phyloP scores from a whole-genome alignment of 2,797 vertebrate species.

The Ceryle rudis region DNA sequence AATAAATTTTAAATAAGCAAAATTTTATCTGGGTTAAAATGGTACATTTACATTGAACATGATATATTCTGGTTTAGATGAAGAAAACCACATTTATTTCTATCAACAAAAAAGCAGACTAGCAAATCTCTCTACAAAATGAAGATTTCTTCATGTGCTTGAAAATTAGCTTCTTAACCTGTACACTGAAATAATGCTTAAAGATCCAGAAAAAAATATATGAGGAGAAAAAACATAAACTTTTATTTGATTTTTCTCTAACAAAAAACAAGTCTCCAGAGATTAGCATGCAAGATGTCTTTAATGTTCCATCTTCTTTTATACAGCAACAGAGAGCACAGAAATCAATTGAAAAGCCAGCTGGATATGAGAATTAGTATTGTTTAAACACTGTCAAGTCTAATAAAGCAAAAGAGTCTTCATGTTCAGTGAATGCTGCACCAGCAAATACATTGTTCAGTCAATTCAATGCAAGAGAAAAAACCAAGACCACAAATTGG shows the following conservation, averaged over 20 bases:
- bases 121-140: neutral
- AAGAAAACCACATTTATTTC: neutral
- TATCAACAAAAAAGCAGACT: neutral
- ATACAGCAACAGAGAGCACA: slow-evolving; percentile 1
- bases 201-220: neutral
- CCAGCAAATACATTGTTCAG: slow-evolving; percentile 17
- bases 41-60: neutral
- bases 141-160: neutral
- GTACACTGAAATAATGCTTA: neutral
- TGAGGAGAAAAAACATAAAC: neutral
- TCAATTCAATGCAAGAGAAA: neutral
- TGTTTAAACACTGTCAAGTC: slow-evolving; percentile 62
- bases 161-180: neutral
- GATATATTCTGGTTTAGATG: neutral
- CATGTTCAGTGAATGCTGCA: slow-evolving; percentile 10
- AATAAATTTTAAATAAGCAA: neutral
- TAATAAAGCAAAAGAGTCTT: slow-evolving; percentile 25
- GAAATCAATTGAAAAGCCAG: slow-evolving; percentile 46
- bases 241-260: neutral
- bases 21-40: neutral
- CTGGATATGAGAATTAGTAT: slow-evolving; percentile 51
- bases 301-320: slow-evolving; percentile 30
- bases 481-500: neutral
- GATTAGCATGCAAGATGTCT: neutral
- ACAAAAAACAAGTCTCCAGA: slow-evolving; percentile 22